Evolutionary conservation across 2,888 invertebrate genomes (phyloP).

Genomic region (Xanthia togata): DNA sequence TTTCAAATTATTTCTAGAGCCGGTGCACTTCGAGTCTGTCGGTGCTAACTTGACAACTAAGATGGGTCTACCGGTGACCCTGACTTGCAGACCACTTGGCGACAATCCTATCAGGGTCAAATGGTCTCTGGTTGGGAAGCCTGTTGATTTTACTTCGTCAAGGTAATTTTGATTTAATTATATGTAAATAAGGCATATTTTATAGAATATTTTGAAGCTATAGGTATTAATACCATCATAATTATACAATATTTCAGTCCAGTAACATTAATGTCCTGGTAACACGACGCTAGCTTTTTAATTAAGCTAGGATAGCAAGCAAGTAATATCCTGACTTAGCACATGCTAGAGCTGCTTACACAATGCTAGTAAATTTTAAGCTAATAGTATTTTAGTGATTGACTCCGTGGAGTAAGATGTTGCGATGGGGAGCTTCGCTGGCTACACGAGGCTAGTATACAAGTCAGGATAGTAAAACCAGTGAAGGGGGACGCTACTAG

Average conservation of each 20-base stretch:
- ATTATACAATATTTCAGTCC: background rate
- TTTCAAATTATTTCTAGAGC: constrained; percentile 89
- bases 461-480: no score
- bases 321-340: no score
- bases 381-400: no score
- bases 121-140: constrained; percentile 94
- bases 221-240: background rate
- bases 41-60: constrained; percentile 94
- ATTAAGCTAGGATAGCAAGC: no score
- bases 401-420: no score
- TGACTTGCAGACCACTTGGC: constrained; percentile 94
- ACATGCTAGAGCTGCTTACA: no score
- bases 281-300: no score
- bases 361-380: no score
- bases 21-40: constrained; percentile 93
- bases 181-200: background rate
- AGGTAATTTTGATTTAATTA: constrained; percentile 73
- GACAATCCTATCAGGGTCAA: constrained; percentile 95
- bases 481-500: no score
- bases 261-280: background rate
- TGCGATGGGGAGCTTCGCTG: no score
- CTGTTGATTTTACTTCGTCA: constrained; percentile 90
- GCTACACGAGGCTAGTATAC: no score
- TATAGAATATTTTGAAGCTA: background rate
- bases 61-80: constrained; percentile 92